Evolutionary conservation across 2,113 vertebrate genomes (phyloP).

Genomic region (Plecturocebus donacophilus): DNA sequence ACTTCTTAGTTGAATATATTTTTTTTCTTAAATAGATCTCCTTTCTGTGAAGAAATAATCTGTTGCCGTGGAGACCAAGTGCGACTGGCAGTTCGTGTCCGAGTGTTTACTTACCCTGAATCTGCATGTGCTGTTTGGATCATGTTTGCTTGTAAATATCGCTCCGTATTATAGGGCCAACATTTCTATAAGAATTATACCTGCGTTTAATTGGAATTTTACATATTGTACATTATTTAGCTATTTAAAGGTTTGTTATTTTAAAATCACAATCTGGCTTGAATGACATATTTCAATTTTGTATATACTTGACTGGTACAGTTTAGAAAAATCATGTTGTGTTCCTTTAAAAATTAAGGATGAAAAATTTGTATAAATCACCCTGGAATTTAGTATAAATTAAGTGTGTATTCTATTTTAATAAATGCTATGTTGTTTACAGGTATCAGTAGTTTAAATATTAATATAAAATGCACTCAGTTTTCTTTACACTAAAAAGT

Average conservation of each 20-base stretch:
- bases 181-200: slow-evolving; percentile 30
- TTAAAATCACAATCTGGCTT: slow-evolving; percentile 67
- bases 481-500: slow-evolving; percentile 57
- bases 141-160: slow-evolving; percentile 99
- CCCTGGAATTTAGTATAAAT: slow-evolving; percentile 79
- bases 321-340: slow-evolving; percentile 52
- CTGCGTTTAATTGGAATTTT: slow-evolving; percentile 29
- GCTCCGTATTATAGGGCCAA: slow-evolving; percentile 91
- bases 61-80: slow-evolving; percentile 97
- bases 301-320: slow-evolving; percentile 58
- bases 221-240: slow-evolving; percentile 39
- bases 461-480: slow-evolving; percentile 35
- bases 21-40: slow-evolving; percentile 87
- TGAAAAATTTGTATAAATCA: slow-evolving; percentile 66
- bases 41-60: slow-evolving; percentile 96
- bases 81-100: slow-evolving; percentile 93
- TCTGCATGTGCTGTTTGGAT: slow-evolving; percentile 96
- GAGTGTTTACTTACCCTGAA: slow-evolving; percentile 95
- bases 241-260: slow-evolving; percentile 38
- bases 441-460: slow-evolving; percentile 71
- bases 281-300: slow-evolving; percentile 56
- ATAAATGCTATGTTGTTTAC: slow-evolving; percentile 81
- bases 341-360: slow-evolving; percentile 76
- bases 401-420: slow-evolving; percentile 81
- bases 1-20: slow-evolving; percentile 21